A percentile compares a stretch with the other conserved stretches of the same genome.
phyloP scores from a whole-genome alignment of 1,140 invertebrate genomes.

The Orchesella cincta region DNA sequence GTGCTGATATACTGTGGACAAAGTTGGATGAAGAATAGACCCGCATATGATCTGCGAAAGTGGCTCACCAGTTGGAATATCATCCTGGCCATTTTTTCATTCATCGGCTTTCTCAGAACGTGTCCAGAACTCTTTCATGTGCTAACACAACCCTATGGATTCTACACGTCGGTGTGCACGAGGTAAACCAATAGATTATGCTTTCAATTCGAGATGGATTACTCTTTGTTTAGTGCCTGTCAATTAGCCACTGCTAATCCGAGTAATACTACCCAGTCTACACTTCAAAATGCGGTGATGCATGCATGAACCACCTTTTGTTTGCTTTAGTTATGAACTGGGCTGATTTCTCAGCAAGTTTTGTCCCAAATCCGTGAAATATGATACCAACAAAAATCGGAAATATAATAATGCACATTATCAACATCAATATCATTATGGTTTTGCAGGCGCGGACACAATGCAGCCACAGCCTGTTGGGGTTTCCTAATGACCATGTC shows the following conservation, averaged over 20 bases:
- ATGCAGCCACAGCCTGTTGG: constrained; percentile 24
- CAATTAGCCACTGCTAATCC: too few species aligned
- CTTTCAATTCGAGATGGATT: too few species aligned
- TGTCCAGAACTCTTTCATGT: constrained; percentile 84
- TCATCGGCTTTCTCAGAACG: constrained; percentile 83
- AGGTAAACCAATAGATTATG: too few species aligned
- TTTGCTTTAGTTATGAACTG: too few species aligned
- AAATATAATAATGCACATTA: too few species aligned
- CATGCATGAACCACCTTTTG: too few species aligned
- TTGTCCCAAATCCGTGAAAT: too few species aligned
- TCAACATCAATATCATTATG: background rate
- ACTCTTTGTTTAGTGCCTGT: too few species aligned
- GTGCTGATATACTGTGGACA: constrained; percentile 89
- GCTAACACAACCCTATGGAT: constrained; percentile 75
- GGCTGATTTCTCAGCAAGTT: too few species aligned
- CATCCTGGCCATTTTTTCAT: constrained; percentile 85
- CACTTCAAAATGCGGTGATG: too few species aligned
- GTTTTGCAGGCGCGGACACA: constrained; percentile 16
- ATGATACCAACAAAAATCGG: too few species aligned
- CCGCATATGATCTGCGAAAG: constrained; percentile 80
- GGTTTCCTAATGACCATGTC: constrained; percentile 29
- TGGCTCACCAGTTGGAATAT: constrained; percentile 89
- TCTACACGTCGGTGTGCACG: constrained; percentile 91
- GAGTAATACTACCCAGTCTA: too few species aligned
- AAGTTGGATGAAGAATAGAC: constrained; percentile 85